Conservation (phyloP, 2,888 invertebrate species). For the Conistra vaccinii region DNA sequence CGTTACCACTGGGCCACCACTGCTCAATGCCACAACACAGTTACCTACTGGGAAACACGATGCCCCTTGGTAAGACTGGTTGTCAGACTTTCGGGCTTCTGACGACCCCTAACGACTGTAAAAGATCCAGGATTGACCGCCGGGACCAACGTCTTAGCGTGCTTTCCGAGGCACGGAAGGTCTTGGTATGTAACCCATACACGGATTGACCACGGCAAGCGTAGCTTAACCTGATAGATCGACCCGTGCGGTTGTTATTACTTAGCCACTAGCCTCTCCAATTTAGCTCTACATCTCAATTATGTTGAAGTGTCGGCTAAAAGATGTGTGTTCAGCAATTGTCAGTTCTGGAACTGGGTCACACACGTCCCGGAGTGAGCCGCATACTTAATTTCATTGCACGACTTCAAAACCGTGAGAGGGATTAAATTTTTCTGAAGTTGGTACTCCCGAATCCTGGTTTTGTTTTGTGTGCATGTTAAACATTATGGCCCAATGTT, state of each 20-base stretch:
- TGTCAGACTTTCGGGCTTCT: neutral
- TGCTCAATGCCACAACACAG: neutral
- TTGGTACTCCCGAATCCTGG: slow-evolving; percentile 37
- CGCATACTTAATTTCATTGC: slow-evolving; percentile 75
- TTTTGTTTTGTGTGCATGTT: slow-evolving; percentile 44
- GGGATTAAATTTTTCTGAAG: slow-evolving; percentile 60
- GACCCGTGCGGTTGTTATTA: neutral
- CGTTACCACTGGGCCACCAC: too few species aligned
- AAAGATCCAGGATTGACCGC: neutral
- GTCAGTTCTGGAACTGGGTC: slow-evolving; percentile 72
- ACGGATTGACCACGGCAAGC: too few species aligned
- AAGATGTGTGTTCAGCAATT: slow-evolving; percentile 72
- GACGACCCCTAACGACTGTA: neutral
- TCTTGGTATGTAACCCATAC: neutral
- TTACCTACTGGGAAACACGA: too few species aligned
- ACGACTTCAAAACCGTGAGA: slow-evolving; percentile 52
- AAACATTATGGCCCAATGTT: slow-evolving; percentile 14
- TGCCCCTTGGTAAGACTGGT: too few species aligned
- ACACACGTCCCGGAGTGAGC: slow-evolving; percentile 57
- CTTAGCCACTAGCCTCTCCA: neutral
- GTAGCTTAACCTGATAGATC: neutral
- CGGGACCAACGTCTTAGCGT: neutral
- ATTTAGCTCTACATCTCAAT: slow-evolving; percentile 40
- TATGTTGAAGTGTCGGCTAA: slow-evolving; percentile 61
- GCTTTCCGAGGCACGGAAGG: neutral